phyloP scores from a whole-genome alignment of 1,140 invertebrate genomes.

The Gonioctena quinquepunctata region DNA sequence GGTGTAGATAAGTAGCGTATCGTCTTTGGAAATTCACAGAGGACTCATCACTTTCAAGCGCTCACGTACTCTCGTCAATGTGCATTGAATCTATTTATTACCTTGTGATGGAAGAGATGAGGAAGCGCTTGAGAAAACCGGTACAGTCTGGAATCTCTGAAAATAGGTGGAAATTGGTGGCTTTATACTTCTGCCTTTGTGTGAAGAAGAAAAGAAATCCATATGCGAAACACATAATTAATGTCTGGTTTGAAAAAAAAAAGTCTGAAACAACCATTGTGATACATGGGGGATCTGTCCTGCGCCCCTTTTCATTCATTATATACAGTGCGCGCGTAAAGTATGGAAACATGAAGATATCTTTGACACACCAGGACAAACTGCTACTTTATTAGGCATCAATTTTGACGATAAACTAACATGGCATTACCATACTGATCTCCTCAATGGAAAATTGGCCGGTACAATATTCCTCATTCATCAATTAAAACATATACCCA shows the following conservation, averaged over 20 bases:
- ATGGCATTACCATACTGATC: too few relatives aligned
- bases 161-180: background rate
- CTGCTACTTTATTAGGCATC: too few relatives aligned
- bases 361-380: too few relatives aligned
- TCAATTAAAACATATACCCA: too few relatives aligned
- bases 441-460: too few relatives aligned
- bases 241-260: background rate
- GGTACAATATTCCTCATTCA: too few relatives aligned
- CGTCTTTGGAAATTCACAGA: background rate
- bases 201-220: background rate
- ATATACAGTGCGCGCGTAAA: too few relatives aligned
- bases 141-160: background rate
- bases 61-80: background rate
- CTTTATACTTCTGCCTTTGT: background rate
- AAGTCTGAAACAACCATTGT: background rate
- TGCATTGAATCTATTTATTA: background rate
- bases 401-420: too few relatives aligned
- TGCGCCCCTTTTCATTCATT: too few relatives aligned
- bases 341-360: too few relatives aligned
- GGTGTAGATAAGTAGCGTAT: background rate
- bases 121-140: background rate
- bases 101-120: background rate
- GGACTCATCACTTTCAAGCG: background rate
- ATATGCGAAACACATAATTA: too few relatives aligned
- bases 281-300: too few relatives aligned